Conservation (phyloP, 2,113 vertebrate species). For the Chloebia gouldiae region DNA sequence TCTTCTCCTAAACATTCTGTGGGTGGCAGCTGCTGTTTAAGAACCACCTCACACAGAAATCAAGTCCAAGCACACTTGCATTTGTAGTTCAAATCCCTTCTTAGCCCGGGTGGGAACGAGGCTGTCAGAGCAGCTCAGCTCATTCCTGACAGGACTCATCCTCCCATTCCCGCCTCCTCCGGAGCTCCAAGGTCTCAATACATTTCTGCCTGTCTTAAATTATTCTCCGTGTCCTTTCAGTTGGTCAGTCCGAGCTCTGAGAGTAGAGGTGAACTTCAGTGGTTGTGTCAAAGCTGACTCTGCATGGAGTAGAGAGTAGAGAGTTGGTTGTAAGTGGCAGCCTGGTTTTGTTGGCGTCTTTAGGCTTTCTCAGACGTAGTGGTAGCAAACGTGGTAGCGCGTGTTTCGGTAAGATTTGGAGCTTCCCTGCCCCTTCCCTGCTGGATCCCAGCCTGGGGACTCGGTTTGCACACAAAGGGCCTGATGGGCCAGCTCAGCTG, state of each 20-base stretch:
- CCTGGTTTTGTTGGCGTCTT: conserved; percentile 63
- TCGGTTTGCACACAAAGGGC: conserved; percentile 12
- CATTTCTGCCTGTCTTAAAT: conserved; percentile 52
- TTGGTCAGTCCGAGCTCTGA: conserved; percentile 47
- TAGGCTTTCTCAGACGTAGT: conserved; percentile 60
- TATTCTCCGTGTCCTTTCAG: conserved; percentile 26
- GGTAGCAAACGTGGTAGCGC: conserved; percentile 60
- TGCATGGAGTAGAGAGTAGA: conserved; percentile 66
- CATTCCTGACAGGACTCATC: background rate
- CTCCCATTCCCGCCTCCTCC: background rate
- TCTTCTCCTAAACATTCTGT: background rate
- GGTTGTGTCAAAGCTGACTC: conserved; percentile 63
- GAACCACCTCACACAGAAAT: background rate
- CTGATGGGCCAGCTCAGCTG: background rate
- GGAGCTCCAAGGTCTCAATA: conserved; percentile 11
- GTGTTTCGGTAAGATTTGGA: conserved; percentile 17
- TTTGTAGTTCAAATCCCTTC: conserved; percentile 12
- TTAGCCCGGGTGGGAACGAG: background rate
- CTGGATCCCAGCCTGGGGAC: background rate
- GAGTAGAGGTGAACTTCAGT: conserved; percentile 57
- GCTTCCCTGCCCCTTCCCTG: background rate
- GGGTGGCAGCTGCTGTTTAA: conserved; percentile 36
- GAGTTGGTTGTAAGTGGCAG: conserved; percentile 65
- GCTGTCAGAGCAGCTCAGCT: background rate
- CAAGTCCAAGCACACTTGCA: conserved; percentile 12